Evolutionary conservation across 2,113 vertebrate species (phyloP).

Genomic region (Bos javanicus): DNA sequence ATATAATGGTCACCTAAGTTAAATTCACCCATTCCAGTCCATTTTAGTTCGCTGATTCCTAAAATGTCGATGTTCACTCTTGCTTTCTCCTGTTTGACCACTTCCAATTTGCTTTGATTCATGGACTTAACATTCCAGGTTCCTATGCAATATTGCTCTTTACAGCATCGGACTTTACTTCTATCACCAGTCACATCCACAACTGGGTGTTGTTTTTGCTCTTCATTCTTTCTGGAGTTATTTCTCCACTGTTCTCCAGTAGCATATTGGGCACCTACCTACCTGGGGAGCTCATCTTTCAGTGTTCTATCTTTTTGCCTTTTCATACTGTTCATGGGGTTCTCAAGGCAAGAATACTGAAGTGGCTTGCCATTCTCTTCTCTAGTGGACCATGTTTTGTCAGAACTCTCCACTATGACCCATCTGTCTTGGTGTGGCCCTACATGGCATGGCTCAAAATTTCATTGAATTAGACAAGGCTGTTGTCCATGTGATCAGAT

Average conservation of each 20-base stretch:
- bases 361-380: background rate
- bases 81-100: background rate
- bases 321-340: background rate
- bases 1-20: background rate
- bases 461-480: background rate
- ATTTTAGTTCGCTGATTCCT: background rate
- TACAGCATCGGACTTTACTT: accelerated
- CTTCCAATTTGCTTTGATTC: background rate
- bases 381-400: background rate
- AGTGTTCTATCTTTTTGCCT: background rate
- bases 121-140: background rate
- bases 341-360: background rate
- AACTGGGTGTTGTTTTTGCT: background rate
- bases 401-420: background rate
- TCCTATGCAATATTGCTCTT: background rate
- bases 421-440: background rate
- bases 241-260: background rate
- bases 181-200: background rate
- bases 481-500: background rate
- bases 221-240: background rate
- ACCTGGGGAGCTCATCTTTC: background rate
- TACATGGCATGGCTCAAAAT: background rate
- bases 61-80: background rate
- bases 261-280: background rate
- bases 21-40: background rate